Base-by-base conservation (phyloP, 2,888 invertebrate genomes). In the Eulithis prunata region DNA sequence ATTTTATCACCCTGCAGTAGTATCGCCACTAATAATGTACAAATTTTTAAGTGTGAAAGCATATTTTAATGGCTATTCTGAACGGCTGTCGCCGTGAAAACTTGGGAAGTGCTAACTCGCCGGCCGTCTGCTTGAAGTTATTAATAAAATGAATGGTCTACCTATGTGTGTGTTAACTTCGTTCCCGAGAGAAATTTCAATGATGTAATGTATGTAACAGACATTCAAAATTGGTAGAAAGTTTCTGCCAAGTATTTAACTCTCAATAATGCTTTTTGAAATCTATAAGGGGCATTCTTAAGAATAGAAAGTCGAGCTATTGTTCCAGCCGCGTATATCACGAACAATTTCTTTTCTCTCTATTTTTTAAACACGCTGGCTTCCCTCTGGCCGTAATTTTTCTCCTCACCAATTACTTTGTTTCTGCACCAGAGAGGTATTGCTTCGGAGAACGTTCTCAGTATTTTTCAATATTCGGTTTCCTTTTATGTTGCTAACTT, bases 331-430 rank as follows among this genome's bases (percentile, higher is more conserved):
- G 78, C 71, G 76, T 83, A 79, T 79, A 82, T 80, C 81, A 78
- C 77, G 77, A 82, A 78, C 83, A 76, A 78, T 84, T 79, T 73
- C 75, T 77, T 78, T 82, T 77, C 82, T 77, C 75, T 73, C 75
- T 76, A 78, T 78, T 83, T 85, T 86, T 84, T 80, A 83, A 82
- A 84, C 79, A 78, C 75, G 75, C 77, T 78, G 62, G 78, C 75
- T 83, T 78, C 76, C 70, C 82, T 80, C 78, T 78, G 74, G 68
- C 76, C 77, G 80, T 85, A 86, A 85, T 88, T 87, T 89, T 85
- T 86, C 85, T 87, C 79, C 75, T 83, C 84, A 79, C 81, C 84
- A 86, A 85, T 86, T 87, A 87, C 86, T 87, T 84, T 87, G 85
- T 86, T 85, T 84, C 82, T 81, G 79, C 75, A 72, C 75, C 75